Base-by-base conservation (phyloP, 2,797 vertebrate species). In the Numenius phaeopus region DNA sequence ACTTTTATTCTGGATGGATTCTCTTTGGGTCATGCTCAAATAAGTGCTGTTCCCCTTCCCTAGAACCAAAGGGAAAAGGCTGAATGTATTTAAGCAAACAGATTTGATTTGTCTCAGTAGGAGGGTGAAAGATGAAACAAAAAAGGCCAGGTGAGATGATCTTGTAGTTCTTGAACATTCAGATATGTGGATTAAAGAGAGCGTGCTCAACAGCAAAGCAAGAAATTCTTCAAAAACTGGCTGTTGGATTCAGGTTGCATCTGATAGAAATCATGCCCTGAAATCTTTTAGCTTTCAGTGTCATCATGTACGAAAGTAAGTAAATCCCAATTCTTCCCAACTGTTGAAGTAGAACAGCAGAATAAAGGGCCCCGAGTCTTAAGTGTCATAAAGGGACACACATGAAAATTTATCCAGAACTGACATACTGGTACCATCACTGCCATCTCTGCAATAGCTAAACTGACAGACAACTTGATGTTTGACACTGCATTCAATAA, bases 381-480 rank as follows among this genome's bases (percentile, higher is more conserved):
- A n/a, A n/a, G 39, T 49, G 20, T 58, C 18, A 71, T 22, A 73
- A 73, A 57, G 0, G 0, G 0, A 26, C 8, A 27, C 4, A 59
- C 9, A 7, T 21, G 65, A 34, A 80, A 70, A 44, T 30, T 73
- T 67, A 29, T 29, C 12, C 34, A 58, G 72, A 77, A 22, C 30
- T 27, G 30, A 50, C 5, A 9, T 21, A 24, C 13, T 83, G 52
- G 19, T 59, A 19, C n/a, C 27, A 57, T 27, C 47, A 17, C 44
- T 71, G 46, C 40, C 49, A 32, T 13, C 42, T 73, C 44, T 93
- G 37, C 72, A 71, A 26, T 13, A 78, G 61, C 34, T 52, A 57
- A 49, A 16, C 17, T 75, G 91, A 75, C 39, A 90, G 69, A 42
- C 27, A 67, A 29, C 52, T 49, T 59, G 22, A 47, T 52, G 15